A percentile compares a stretch with the other conserved stretches of the same genome.
Evolutionary conservation across 2,797 vertebrate species (phyloP).

Genomic region (Anisognathus igniventris): DNA sequence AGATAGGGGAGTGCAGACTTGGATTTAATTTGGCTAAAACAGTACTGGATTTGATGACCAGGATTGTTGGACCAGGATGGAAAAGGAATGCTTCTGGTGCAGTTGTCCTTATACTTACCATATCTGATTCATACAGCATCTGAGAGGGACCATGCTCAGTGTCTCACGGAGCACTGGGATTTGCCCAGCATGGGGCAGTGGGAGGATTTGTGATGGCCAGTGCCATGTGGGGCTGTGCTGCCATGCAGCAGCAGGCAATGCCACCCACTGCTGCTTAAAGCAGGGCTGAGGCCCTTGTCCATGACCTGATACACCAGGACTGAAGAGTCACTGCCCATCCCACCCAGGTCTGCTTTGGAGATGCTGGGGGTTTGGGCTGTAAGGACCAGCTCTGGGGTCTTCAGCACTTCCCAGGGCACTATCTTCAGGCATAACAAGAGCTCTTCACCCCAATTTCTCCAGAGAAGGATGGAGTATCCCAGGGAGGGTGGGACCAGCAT

Average conservation of each 20-base stretch:
- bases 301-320: background rate
- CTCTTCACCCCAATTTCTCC: background rate
- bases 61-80: background rate
- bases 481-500: background rate
- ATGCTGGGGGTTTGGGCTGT: background rate
- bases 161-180: background rate
- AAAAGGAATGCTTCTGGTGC: background rate
- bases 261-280: background rate
- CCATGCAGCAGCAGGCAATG: background rate
- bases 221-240: background rate
- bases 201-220: background rate
- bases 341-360: background rate
- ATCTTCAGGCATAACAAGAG: background rate
- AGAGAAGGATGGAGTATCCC: background rate
- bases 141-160: rapidly evolving
- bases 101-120: background rate
- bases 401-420: background rate
- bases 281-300: background rate
- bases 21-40: background rate
- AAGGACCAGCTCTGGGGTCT: background rate
- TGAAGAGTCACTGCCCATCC: background rate
- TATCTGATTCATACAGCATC: rapidly evolving
- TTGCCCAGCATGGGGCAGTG: background rate
- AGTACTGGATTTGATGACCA: background rate
- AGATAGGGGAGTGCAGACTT: background rate